phyloP scores from a whole-genome alignment of 2,888 invertebrate genomes.

The Maniola hyperantus region DNA sequence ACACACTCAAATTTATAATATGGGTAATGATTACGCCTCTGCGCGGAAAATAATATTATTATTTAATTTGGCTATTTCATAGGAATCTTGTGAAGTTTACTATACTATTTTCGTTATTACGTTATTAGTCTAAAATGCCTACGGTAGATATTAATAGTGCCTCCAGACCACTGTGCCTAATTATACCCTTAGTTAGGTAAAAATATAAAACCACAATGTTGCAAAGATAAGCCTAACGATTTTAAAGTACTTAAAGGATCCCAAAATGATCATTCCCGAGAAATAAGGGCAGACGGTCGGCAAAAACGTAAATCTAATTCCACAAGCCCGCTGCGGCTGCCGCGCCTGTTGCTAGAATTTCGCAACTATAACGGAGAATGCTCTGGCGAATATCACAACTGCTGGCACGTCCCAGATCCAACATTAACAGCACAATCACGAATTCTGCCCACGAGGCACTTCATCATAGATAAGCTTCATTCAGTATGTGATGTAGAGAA shows the following conservation, averaged over 20 bases:
- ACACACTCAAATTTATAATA: too few species aligned
- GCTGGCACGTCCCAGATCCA: slow-evolving; percentile 57
- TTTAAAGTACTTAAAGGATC: background rate
- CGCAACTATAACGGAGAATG: slow-evolving; percentile 65
- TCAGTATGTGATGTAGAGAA: slow-evolving; percentile 43
- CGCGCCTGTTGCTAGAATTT: slow-evolving; percentile 57
- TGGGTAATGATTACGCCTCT: background rate
- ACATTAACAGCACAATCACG: slow-evolving; percentile 72
- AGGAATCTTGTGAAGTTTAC: background rate
- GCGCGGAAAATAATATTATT: background rate
- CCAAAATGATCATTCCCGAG: slow-evolving; percentile 16
- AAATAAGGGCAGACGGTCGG: slow-evolving; percentile 13
- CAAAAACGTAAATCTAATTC: slow-evolving; percentile 44
- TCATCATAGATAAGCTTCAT: slow-evolving; percentile 61
- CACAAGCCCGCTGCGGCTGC: slow-evolving; percentile 39
- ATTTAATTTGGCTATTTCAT: background rate
- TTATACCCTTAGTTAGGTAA: background rate
- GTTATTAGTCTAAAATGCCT: background rate
- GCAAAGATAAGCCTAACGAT: background rate
- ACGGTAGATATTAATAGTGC: too few species aligned
- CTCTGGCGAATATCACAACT: slow-evolving; percentile 59
- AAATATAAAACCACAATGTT: background rate
- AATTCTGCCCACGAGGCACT: slow-evolving; percentile 68
- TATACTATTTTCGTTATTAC: background rate
- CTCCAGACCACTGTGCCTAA: background rate